phyloP scores from a whole-genome alignment of 2,113 vertebrate genomes.

The Alexandromys fortis region DNA sequence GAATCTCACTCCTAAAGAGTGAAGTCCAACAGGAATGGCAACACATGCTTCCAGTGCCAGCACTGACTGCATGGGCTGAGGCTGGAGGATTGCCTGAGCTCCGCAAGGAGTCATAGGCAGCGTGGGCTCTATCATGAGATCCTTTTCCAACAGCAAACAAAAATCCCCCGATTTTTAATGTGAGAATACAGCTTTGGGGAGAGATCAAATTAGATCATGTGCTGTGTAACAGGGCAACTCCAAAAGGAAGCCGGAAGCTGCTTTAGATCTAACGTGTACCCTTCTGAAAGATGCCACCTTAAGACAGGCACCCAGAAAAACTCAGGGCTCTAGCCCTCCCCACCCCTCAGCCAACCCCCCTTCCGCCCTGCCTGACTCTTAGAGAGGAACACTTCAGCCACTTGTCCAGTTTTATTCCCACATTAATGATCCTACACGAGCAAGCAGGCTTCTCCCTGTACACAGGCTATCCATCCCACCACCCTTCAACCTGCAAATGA shows the following conservation, averaged over 20 bases:
- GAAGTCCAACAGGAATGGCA: no score
- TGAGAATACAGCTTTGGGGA: background rate
- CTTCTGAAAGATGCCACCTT: background rate
- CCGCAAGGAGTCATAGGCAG: background rate
- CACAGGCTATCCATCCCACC: background rate
- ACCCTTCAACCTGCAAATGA: background rate
- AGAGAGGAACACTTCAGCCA: background rate
- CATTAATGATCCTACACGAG: background rate
- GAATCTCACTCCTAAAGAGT: background rate
- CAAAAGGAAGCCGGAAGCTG: background rate
- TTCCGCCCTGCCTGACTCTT: background rate
- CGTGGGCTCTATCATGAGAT: background rate
- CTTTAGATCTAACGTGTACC: background rate
- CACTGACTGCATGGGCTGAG: background rate
- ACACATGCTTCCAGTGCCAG: background rate
- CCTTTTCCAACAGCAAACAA: background rate
- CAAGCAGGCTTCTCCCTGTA: background rate
- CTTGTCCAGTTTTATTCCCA: slow-evolving; percentile 52
- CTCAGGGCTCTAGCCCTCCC: background rate
- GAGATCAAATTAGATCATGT: background rate
- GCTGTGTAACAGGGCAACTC: background rate
- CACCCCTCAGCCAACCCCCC: no score
- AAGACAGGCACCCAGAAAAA: background rate
- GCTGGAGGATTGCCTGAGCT: background rate
- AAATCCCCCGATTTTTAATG: background rate